These are phyloP conservation scores for Rafetus swinhoei DNA, from an alignment of 2,113 vertebrate genomes.

Conservation along the genomic window DNA sequence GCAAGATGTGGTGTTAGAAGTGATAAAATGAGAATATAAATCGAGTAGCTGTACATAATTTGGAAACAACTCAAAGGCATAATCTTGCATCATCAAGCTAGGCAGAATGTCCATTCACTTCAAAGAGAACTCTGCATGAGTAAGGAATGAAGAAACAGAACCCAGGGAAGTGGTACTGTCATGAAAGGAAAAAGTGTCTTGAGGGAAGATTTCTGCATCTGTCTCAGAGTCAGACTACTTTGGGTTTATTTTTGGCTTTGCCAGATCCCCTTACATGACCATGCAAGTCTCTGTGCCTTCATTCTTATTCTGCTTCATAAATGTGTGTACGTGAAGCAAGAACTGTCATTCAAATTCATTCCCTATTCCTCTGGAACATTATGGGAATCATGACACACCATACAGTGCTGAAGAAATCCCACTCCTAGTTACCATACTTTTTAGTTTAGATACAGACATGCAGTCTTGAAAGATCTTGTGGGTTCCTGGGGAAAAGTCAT, in stretches of 20 bases:
- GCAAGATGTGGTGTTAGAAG: background rate
- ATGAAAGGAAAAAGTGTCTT: background rate
- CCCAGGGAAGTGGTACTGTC: fast-evolving
- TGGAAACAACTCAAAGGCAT: background rate
- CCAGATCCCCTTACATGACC: background rate
- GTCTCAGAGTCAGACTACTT: background rate
- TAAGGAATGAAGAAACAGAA: background rate
- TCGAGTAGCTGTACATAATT: background rate
- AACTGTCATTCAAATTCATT: background rate
- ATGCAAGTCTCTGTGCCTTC: background rate
- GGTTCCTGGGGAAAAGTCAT: background rate
- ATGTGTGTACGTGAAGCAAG: background rate
- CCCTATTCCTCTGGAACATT: background rate
- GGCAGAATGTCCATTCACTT: background rate
- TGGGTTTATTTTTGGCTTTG: background rate
- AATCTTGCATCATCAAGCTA: background rate
- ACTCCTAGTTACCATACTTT: background rate
- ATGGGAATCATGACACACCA: background rate
- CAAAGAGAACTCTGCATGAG: fast-evolving
- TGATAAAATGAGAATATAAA: background rate
- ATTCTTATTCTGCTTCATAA: background rate
- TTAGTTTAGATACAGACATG: background rate
- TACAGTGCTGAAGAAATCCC: background rate
- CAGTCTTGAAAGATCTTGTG: background rate
- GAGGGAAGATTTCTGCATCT: background rate